Percentiles rank a stretch among this genome's conserved stretches.
phyloP scores from a whole-genome alignment of 2,888 invertebrate species.

The Caradrina kadenii region DNA sequence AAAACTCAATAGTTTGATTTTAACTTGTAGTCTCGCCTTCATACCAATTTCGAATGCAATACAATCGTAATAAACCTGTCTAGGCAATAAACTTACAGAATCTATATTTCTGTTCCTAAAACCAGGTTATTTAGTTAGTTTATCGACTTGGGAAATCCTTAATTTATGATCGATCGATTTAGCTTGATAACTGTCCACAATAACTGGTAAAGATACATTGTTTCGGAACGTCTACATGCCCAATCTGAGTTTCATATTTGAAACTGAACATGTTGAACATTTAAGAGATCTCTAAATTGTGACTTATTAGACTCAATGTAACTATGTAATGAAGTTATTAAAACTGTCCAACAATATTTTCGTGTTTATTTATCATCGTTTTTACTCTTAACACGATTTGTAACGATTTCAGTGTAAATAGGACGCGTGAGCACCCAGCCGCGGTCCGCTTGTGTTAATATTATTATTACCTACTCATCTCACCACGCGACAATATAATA shows the following conservation, averaged over 20 bases:
- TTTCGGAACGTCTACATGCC: neutral
- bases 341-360: neutral
- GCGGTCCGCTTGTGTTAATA: slow-evolving; percentile 25
- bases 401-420: slow-evolving; percentile 1
- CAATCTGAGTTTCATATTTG: neutral
- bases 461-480: slow-evolving; percentile 35
- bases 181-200: slow-evolving; percentile 21
- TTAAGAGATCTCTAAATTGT: no score
- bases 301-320: no score
- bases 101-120: slow-evolving; percentile 26
- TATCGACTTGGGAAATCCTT: slow-evolving; percentile 21
- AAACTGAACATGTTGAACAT: neutral
- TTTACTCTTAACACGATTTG: slow-evolving; percentile 2
- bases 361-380: slow-evolving; percentile 14
- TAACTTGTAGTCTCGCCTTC: slow-evolving; percentile 17
- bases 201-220: slow-evolving; percentile 8
- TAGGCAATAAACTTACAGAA: slow-evolving; percentile 10
- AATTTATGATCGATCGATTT: slow-evolving; percentile 22
- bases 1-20: slow-evolving; percentile 10
- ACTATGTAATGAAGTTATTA: no score
- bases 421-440: slow-evolving; percentile 23
- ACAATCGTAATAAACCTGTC: slow-evolving; percentile 29
- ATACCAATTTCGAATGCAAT: slow-evolving; percentile 13
- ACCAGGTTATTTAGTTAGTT: slow-evolving; percentile 17
- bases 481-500: slow-evolving; percentile 44